phyloP scores from a whole-genome alignment of 2,797 vertebrate species.

The Melanotaenia boesemani region DNA sequence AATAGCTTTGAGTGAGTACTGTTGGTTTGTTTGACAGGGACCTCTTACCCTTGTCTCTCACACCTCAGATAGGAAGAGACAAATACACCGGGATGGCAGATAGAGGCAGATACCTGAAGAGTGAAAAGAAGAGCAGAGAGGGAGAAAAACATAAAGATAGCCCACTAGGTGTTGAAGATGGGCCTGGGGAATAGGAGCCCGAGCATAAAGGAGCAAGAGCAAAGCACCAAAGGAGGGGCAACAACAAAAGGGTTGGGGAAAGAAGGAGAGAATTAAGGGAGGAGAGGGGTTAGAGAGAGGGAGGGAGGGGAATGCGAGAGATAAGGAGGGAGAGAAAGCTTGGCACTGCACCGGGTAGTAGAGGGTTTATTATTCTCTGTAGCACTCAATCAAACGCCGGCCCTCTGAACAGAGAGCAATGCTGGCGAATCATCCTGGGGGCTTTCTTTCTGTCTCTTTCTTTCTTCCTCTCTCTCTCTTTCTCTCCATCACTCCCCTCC shows the following conservation, averaged over 20 bases:
- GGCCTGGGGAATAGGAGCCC: slow-evolving; percentile 70
- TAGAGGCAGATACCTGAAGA: slow-evolving; percentile 72
- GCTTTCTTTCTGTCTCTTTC: slow-evolving; percentile 79
- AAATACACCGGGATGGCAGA: slow-evolving; percentile 75
- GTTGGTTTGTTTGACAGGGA: slow-evolving; percentile 83
- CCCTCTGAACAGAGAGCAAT: slow-evolving; percentile 93
- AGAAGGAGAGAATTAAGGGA: slow-evolving; percentile 72
- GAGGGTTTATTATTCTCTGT: slow-evolving; percentile 95
- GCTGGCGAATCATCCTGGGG: slow-evolving; percentile 92
- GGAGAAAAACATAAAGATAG: slow-evolving; percentile 69
- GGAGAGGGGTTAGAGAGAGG: slow-evolving; percentile 71
- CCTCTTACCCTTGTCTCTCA: slow-evolving; percentile 82
- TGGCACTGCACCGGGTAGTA: slow-evolving; percentile 83
- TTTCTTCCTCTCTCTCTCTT: slow-evolving; percentile 40
- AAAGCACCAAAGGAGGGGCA: slow-evolving; percentile 69
- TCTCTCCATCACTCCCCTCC: slow-evolving; percentile 42
- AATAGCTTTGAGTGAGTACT: slow-evolving; percentile 80
- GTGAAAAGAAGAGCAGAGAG: slow-evolving; percentile 55
- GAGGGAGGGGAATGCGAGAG: slow-evolving; percentile 69
- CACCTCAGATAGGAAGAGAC: slow-evolving; percentile 80
- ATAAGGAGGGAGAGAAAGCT: slow-evolving; percentile 79
- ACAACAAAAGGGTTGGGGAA: slow-evolving; percentile 73
- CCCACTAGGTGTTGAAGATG: slow-evolving; percentile 70
- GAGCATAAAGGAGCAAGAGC: slow-evolving; percentile 71
- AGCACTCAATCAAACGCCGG: slow-evolving; percentile 94